Percentiles rank a stretch among this genome's conserved stretches.
Evolutionary conservation across 1,140 invertebrate genomes (phyloP).

Genomic region (Drosophila mayri): DNA sequence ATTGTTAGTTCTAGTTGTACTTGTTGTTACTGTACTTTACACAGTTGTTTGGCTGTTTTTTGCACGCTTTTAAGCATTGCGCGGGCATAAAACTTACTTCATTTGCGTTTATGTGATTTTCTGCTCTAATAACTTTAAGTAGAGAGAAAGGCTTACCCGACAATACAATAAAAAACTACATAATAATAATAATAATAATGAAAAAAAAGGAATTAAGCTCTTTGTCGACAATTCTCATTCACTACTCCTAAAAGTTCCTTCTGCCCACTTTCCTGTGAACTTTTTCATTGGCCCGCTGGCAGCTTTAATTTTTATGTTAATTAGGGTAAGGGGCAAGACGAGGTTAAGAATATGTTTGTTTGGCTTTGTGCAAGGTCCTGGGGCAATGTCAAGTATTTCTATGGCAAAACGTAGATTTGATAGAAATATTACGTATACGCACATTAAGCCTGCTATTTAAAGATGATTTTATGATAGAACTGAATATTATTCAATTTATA

Average conservation of each 20-base stretch:
- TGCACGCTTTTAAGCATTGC: conserved; percentile 76
- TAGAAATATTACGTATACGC: no score
- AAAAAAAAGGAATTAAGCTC: conserved; percentile 4
- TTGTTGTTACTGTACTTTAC: conserved; percentile 48
- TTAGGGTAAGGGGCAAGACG: neutral
- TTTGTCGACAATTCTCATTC: conserved; percentile 16
- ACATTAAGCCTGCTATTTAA: no score
- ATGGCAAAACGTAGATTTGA: no score
- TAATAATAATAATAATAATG: conserved; percentile 39
- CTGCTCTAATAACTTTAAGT: conserved; percentile 71
- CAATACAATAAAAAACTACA: conserved; percentile 23
- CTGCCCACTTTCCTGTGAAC: neutral
- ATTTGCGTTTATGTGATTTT: conserved; percentile 83
- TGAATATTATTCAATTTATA: neutral
- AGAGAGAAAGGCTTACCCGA: conserved; percentile 43
- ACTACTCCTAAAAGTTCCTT: neutral
- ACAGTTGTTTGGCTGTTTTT: conserved; percentile 61
- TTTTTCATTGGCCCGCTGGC: conserved; percentile 24
- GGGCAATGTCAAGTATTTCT: conserved; percentile 25
- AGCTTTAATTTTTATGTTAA: conserved; percentile 36
- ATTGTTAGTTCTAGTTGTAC: conserved; percentile 59
- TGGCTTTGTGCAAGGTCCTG: conserved; percentile 3
- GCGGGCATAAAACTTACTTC: conserved; percentile 79
- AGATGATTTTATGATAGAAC: neutral
- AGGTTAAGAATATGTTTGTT: neutral